Conservation (phyloP, 1,140 invertebrate species). For the Drosophila grimshawi region DNA sequence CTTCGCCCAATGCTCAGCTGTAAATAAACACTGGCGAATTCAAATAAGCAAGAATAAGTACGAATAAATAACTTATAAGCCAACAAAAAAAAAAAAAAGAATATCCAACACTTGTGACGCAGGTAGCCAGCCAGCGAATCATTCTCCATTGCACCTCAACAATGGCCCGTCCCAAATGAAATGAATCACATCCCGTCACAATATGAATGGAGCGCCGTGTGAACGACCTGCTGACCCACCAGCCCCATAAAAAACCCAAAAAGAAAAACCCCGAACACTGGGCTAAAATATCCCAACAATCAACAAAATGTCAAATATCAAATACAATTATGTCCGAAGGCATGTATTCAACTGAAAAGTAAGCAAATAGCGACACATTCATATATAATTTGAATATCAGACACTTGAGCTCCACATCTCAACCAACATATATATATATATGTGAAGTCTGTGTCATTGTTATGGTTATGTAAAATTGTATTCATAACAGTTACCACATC, state of each 20-base stretch:
- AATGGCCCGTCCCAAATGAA: constrained; percentile 43
- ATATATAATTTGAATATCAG: too few relatives aligned
- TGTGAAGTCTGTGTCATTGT: too few relatives aligned
- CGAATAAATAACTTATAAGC: constrained; percentile 74
- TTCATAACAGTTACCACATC: not conserved
- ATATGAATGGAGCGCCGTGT: constrained; percentile 48
- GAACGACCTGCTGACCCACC: constrained; percentile 53
- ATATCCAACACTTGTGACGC: constrained; percentile 24
- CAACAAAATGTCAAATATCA: not conserved
- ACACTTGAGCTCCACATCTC: too few relatives aligned
- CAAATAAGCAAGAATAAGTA: constrained; percentile 80
- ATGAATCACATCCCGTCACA: constrained; percentile 71
- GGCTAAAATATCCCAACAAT: not conserved
- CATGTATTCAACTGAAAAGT: too few relatives aligned
- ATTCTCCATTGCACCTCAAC: constrained; percentile 51
- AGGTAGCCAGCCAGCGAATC: constrained; percentile 42
- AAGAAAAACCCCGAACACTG: constrained; percentile 15
- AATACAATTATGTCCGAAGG: too few relatives aligned
- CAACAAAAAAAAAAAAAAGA: constrained; percentile 22
- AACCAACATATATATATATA: too few relatives aligned
- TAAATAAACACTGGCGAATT: constrained; percentile 77
- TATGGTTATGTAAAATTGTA: not conserved
- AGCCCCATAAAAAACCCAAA: constrained; percentile 20
- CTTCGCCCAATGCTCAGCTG: constrained; percentile 63
- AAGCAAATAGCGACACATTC: too few relatives aligned